phyloP scores from a whole-genome alignment of 2,888 invertebrate species.

The Mesorhabditis belari region DNA sequence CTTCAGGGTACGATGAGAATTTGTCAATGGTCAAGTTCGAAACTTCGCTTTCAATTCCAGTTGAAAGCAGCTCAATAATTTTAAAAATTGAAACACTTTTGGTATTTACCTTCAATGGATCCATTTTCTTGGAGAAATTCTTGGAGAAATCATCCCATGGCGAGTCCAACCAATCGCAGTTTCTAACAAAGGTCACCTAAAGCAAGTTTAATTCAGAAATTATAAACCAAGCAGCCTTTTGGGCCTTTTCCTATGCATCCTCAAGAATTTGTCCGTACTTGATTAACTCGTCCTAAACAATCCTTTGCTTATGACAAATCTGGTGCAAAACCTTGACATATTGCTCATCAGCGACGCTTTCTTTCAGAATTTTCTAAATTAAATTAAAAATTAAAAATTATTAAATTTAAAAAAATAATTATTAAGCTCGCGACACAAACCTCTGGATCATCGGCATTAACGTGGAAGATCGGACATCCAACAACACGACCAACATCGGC shows the following conservation, averaged over 20 bases:
- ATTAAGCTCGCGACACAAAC: conserved; percentile 71
- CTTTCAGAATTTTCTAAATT: conserved; percentile 66
- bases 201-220: conserved; percentile 65
- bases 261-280: conserved; percentile 84
- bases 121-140: conserved; percentile 54
- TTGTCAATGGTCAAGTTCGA: conserved; percentile 77
- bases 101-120: conserved; percentile 23
- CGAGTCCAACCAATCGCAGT: conserved; percentile 91
- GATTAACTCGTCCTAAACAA: conserved; percentile 70
- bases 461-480: conserved; percentile 88
- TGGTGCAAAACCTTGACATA: conserved; percentile 54
- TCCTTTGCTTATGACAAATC: background rate
- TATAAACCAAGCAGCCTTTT: too few species aligned
- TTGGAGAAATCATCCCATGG: conserved; percentile 71
- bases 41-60: conserved; percentile 80
- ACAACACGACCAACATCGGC: conserved; percentile 87
- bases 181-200: conserved; percentile 80
- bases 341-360: conserved; percentile 69
- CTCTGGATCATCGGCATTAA: conserved; percentile 85
- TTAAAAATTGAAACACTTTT: conserved; percentile 3
- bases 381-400: background rate
- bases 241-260: conserved; percentile 75
- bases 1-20: conserved; percentile 78
- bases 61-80: conserved; percentile 63
- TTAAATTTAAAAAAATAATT: too few species aligned